These are phyloP conservation scores for Helostoma temminkii DNA, from an alignment of 2,797 vertebrate genomes.

Conservation along the genomic window DNA sequence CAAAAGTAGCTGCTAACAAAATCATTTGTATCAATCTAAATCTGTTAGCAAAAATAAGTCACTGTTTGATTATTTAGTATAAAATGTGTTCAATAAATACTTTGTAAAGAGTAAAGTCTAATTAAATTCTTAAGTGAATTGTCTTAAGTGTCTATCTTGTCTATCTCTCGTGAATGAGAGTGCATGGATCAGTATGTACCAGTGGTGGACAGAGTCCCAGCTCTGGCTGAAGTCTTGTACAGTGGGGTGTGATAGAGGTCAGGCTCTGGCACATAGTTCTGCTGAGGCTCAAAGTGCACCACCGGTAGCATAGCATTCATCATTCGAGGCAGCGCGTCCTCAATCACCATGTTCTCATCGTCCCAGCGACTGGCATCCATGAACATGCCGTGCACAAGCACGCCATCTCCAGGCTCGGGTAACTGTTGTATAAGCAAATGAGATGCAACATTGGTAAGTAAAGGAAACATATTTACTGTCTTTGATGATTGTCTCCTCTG, in stretches of 20 bases:
- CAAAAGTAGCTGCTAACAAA: not conserved
- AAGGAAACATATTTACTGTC: not conserved
- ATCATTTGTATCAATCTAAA: too few species aligned
- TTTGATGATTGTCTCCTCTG: not conserved
- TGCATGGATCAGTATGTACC: slow-evolving; percentile 62
- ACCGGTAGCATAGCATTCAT: slow-evolving; percentile 86
- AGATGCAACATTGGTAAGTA: slow-evolving; percentile 1
- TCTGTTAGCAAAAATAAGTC: not conserved
- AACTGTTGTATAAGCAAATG: slow-evolving; percentile 74
- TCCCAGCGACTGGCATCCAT: slow-evolving; percentile 88
- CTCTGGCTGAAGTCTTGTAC: slow-evolving; percentile 87
- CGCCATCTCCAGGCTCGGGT: slow-evolving; percentile 81
- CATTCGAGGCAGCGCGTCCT: slow-evolving; percentile 81
- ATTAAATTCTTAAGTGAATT: not conserved
- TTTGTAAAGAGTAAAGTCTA: not conserved
- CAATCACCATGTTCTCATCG: slow-evolving; percentile 82
- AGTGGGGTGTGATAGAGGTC: slow-evolving; percentile 84
- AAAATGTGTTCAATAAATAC: slow-evolving; percentile 2
- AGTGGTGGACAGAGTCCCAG: slow-evolving; percentile 87
- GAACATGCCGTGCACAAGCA: slow-evolving; percentile 87
- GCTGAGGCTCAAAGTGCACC: slow-evolving; percentile 90
- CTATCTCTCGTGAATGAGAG: too few species aligned
- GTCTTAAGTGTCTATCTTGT: too few species aligned
- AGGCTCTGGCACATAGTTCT: slow-evolving; percentile 80
- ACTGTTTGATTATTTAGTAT: not conserved